These are phyloP conservation scores for Gasteruption jaculator DNA, from an alignment of 2,888 invertebrate genomes.

Conservation along the genomic window DNA sequence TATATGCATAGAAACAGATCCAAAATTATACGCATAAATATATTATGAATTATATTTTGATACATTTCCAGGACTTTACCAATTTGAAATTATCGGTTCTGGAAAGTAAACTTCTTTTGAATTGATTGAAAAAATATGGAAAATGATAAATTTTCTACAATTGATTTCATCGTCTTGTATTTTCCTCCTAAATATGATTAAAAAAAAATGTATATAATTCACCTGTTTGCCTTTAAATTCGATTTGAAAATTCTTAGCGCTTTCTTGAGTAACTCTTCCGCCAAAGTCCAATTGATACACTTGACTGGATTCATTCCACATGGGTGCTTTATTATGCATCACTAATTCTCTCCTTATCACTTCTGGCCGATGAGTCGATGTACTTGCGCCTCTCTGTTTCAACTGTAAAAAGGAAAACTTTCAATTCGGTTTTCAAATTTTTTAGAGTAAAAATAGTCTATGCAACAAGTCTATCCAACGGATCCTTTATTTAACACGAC, in stretches of 20 bases:
- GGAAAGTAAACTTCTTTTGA: slow-evolving; percentile 2
- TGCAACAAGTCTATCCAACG: no score
- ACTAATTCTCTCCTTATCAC: slow-evolving; percentile 66
- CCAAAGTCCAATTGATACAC: slow-evolving; percentile 99
- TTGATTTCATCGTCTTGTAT: not conserved
- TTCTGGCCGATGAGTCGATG: slow-evolving; percentile 37
- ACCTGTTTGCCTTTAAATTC: slow-evolving; percentile 96
- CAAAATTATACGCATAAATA: no score
- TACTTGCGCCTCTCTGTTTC: slow-evolving; percentile 54
- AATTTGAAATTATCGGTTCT: not conserved
- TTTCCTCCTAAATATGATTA: not conserved
- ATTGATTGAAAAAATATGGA: no score
- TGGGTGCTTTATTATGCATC: slow-evolving; percentile 96
- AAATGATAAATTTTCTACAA: not conserved
- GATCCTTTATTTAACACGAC: no score
- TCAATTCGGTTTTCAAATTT: no score
- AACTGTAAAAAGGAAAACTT: no score
- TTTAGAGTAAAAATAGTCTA: no score
- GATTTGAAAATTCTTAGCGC: slow-evolving; percentile 99
- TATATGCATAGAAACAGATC: not conserved
- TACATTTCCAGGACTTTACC: no score
- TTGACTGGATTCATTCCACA: slow-evolving; percentile 99
- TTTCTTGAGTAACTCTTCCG: slow-evolving; percentile 97
- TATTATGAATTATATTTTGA: not conserved
- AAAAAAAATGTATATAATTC: slow-evolving; percentile 16